Evolutionary conservation across 2,113 vertebrate genomes (phyloP).

Genomic region (Burhinus bistriatus): DNA sequence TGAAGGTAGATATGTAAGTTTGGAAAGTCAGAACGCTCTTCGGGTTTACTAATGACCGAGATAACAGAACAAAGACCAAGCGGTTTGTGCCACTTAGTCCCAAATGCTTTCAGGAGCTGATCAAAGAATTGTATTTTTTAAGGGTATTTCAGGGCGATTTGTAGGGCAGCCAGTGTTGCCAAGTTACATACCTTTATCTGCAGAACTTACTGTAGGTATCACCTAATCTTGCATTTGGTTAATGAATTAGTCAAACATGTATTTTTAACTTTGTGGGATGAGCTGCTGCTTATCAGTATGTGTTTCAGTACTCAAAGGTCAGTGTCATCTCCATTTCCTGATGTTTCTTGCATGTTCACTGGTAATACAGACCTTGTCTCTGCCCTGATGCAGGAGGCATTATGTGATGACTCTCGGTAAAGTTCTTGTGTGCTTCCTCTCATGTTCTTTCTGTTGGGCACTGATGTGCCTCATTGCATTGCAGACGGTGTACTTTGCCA

Average conservation of each 20-base stretch:
- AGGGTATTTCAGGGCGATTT: not conserved
- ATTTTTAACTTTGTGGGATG: not conserved
- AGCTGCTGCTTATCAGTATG: not conserved
- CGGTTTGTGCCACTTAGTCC: not conserved
- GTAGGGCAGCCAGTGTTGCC: not conserved
- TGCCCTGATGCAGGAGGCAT: not conserved
- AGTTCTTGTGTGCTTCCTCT: not conserved
- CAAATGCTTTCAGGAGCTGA: not conserved
- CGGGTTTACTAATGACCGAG: not conserved
- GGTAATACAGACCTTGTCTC: not conserved
- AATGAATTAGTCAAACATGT: not conserved
- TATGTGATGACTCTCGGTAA: not conserved
- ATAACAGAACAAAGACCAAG: not conserved
- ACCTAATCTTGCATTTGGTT: not conserved
- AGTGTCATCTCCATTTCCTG: not conserved
- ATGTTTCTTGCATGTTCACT: not conserved
- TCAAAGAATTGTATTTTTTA: not conserved
- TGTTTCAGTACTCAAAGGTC: not conserved
- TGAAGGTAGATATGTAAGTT: not conserved
- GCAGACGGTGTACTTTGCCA: not conserved
- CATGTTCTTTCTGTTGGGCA: not conserved
- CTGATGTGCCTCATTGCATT: accelerated
- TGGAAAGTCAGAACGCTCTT: not conserved
- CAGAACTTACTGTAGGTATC: not conserved
- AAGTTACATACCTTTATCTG: not conserved